Evolutionary conservation across 2,888 invertebrate genomes (phyloP).

Genomic region (Eucera pruinosa): DNA sequence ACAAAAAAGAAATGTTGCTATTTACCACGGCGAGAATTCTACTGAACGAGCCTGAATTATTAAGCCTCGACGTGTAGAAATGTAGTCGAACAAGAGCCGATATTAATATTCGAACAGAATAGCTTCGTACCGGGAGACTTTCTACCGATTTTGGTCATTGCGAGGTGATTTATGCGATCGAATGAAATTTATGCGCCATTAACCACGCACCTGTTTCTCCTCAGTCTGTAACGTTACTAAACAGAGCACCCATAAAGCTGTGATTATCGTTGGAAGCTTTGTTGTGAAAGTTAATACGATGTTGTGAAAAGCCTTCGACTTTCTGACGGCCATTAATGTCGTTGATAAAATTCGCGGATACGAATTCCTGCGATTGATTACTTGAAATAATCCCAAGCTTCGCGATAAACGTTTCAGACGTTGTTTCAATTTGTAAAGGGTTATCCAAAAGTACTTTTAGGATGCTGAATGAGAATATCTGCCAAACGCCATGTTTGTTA

Average conservation of each 20-base stretch:
- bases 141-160: slow-evolving; percentile 36
- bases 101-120: slow-evolving; percentile 7
- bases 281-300: slow-evolving; percentile 17
- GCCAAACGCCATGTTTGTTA: too few species aligned
- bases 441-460: too few species aligned
- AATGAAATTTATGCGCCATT: slow-evolving; percentile 43
- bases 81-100: too few species aligned
- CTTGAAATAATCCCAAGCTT: too few species aligned
- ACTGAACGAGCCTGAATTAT: too few species aligned
- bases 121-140: slow-evolving; percentile 22
- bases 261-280: slow-evolving; percentile 14
- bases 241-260: not conserved
- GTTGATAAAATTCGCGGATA: not conserved
- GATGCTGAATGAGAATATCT: too few species aligned
- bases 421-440: too few species aligned
- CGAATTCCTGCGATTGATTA: too few species aligned
- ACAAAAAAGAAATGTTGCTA: too few species aligned
- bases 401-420: too few species aligned
- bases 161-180: slow-evolving; percentile 19
- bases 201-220: slow-evolving; percentile 5
- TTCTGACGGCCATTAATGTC: not conserved
- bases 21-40: too few species aligned
- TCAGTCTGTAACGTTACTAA: slow-evolving; percentile 4
- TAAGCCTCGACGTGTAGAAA: too few species aligned
- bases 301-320: slow-evolving; percentile 20